A percentile compares a stretch with the other conserved stretches of the same genome.
Conservation (phyloP, 1,140 invertebrate species). For the Chelonus insularis region DNA sequence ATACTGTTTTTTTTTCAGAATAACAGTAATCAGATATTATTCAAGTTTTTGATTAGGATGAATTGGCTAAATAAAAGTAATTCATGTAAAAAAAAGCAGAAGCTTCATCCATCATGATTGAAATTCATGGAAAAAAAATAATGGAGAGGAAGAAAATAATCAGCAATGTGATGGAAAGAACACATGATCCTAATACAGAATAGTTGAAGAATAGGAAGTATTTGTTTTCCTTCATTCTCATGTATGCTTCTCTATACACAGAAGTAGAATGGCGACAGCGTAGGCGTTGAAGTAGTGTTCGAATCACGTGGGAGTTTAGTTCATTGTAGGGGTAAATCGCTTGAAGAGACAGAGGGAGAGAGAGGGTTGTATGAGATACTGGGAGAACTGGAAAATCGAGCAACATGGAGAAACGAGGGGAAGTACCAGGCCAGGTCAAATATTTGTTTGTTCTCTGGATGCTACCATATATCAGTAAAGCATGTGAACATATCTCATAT, state of each 20-base stretch:
- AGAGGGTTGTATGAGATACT: background rate
- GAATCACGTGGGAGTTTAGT: constrained; percentile 34
- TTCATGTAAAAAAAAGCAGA: too few relatives aligned
- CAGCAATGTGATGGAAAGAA: too few relatives aligned
- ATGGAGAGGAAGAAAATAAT: too few relatives aligned
- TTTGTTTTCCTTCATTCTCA: constrained; percentile 1
- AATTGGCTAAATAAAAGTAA: too few relatives aligned
- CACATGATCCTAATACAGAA: background rate
- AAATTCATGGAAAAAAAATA: too few relatives aligned
- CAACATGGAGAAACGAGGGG: background rate
- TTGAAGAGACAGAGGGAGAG: constrained; percentile 12
- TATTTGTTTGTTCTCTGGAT: background rate
- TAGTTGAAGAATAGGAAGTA: background rate
- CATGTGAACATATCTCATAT: background rate
- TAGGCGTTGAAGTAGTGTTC: constrained; percentile 33
- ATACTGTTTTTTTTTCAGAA: too few relatives aligned
- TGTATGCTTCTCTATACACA: constrained; percentile 2
- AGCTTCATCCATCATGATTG: too few relatives aligned
- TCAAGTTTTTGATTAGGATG: too few relatives aligned
- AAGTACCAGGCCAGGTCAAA: constrained; percentile 5
- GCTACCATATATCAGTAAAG: background rate
- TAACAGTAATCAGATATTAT: too few relatives aligned
- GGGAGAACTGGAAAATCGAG: background rate
- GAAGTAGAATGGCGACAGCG: constrained; percentile 22
- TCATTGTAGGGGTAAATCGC: constrained; percentile 29